phyloP scores from a whole-genome alignment of 2,888 invertebrate genomes.

The Sphecodes monilicornis region DNA sequence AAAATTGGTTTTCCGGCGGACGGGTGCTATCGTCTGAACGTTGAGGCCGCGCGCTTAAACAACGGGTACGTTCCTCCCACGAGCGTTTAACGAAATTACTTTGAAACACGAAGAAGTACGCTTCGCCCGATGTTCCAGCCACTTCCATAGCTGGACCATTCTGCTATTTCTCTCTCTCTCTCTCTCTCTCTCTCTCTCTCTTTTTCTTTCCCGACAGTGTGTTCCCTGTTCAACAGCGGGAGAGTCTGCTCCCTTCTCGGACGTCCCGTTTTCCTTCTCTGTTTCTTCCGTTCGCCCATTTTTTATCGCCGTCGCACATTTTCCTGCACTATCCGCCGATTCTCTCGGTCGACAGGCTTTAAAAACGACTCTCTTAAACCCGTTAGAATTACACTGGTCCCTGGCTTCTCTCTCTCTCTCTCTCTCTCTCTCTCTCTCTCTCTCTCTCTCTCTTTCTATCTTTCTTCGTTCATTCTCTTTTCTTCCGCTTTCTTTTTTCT shows the following conservation, averaged over 20 bases:
- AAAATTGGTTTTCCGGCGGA: slow-evolving; percentile 33
- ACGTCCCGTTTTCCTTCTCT: slow-evolving; percentile 25
- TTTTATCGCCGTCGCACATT: slow-evolving; percentile 29
- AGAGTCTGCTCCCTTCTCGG: slow-evolving; percentile 1
- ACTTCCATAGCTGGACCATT: slow-evolving; percentile 49
- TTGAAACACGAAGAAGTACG: slow-evolving; percentile 73
- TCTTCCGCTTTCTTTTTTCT: background rate
- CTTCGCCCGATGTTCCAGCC: slow-evolving; percentile 53
- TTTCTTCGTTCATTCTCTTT: background rate
- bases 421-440: slow-evolving; percentile 11
- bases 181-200: slow-evolving; percentile 13
- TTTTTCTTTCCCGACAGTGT: background rate
- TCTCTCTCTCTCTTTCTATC: background rate
- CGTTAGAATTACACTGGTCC: slow-evolving; percentile 68
- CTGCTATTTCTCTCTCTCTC: slow-evolving; percentile 29
- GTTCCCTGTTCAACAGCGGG: background rate
- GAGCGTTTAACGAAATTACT: slow-evolving; percentile 75
- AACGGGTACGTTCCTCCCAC: slow-evolving; percentile 60
- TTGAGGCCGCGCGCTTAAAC: slow-evolving; percentile 59
- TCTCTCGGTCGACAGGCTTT: slow-evolving; percentile 64
- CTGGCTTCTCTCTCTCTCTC: background rate
- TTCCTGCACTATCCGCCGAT: slow-evolving; percentile 48
- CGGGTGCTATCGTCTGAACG: slow-evolving; percentile 15
- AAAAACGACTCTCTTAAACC: slow-evolving; percentile 73
- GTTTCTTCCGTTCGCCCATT: slow-evolving; percentile 19